Evolutionary conservation across 2,888 invertebrate species (phyloP).

Genomic region (Megastigmus dorsalis): DNA sequence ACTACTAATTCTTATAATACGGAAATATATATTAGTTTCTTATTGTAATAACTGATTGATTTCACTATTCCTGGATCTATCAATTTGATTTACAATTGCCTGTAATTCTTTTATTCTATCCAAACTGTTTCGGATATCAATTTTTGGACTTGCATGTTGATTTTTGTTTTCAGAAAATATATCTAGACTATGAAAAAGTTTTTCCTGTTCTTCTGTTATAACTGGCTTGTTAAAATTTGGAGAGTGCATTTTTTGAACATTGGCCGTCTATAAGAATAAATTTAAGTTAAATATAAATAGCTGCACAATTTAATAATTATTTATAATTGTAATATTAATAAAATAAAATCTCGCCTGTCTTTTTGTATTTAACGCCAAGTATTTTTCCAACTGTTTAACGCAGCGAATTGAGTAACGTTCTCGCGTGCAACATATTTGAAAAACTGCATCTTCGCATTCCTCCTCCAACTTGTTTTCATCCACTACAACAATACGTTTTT

Average conservation of each 20-base stretch:
- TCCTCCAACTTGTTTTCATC: constrained; percentile 58
- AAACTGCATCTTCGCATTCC: constrained; percentile 66
- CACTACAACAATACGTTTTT: constrained; percentile 14
- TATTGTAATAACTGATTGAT: constrained; percentile 36
- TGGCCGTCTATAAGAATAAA: constrained; percentile 25
- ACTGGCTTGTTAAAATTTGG: constrained; percentile 42
- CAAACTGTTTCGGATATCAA: constrained; percentile 51
- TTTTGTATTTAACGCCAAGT: constrained; percentile 58
- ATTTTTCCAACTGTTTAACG: constrained; percentile 62
- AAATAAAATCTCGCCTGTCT: constrained; percentile 20
- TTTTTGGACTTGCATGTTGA: constrained; percentile 32
- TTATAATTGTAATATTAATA: neutral
- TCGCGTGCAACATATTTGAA: constrained; percentile 64
- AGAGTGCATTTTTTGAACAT: constrained; percentile 7
- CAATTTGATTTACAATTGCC: constrained; percentile 60
- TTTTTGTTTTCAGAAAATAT: constrained; percentile 7
- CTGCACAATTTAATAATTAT: neutral
- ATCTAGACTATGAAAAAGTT: constrained; percentile 43
- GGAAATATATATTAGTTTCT: neutral
- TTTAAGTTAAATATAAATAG: neutral
- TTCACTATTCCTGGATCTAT: constrained; percentile 58
- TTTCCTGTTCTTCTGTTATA: constrained; percentile 54
- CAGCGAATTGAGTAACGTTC: constrained; percentile 65
- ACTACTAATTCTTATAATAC: neutral
- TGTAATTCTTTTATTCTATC: constrained; percentile 62